Evolutionary conservation across 2,113 vertebrate species (phyloP), one percentile per base, ranked within the genome.

Genomic region (Cavia aperea): DNA sequence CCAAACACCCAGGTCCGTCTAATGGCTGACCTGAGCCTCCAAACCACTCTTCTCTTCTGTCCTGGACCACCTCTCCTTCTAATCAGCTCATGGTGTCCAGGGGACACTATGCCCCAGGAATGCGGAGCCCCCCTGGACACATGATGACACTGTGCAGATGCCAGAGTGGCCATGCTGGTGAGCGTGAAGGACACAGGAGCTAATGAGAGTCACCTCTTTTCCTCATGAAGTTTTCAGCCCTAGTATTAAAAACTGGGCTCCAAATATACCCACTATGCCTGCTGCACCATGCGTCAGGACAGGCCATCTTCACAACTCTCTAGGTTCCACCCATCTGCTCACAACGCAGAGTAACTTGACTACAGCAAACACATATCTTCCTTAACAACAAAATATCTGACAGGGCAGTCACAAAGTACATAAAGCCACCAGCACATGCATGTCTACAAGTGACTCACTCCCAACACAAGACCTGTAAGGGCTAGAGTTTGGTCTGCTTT

Each of bases 61-160:
- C 29, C 36, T 8, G 10, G 4, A 18, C 51, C 31, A 26, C 12
- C 51, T 60, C 31, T 65, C 54, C 66, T 54, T 49, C 29, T 60
- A 70, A 26, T 78, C 26, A 36, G 23, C 39, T 86, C 90, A 46
- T 11, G 13, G 43, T n/a, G 24, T 46, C n/a, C 23, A 33, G 18
- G 1, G 10, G 46, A 16, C 36, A 9, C 29, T 14, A 1, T 21
- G 33, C 56, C 18, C 54, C 31, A 31, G 77, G n/a, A 77, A 31
- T 23, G 2, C n/a, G 36, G 15, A 1, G 10, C 14, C 33, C n/a
- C n/a, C 8, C 26, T 1, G 18, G 56, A 21, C 16, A 11, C 54
- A 12, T 46, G 29, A 65, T 62, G 26, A 51, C 18, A 36, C 5
- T 49, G 13, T 31, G 49, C 10, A 18, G 26, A 39, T 68, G 26